These are phyloP conservation scores for Turdus rufiventris DNA, from an alignment of 2,113 vertebrate species.

Conservation along the genomic window DNA sequence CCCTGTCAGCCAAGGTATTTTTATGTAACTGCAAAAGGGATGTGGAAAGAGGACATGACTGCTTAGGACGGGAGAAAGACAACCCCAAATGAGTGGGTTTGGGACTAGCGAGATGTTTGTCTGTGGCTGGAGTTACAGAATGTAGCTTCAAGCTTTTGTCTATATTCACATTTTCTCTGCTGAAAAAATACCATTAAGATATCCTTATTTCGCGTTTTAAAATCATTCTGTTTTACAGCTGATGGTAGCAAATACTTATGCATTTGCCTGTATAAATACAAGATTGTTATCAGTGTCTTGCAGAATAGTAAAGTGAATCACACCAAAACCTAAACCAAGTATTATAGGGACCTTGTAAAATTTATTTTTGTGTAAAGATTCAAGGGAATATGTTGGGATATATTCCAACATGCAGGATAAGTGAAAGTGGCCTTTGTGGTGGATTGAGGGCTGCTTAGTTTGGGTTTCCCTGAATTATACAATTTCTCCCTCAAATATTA, in stretches of 20 bases:
- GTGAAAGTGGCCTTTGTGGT: not conserved
- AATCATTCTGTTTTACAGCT: not conserved
- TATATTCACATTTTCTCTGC: not conserved
- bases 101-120: not conserved
- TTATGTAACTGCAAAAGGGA: not conserved
- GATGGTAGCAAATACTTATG: not conserved
- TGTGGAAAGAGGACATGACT: not conserved
- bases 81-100: not conserved
- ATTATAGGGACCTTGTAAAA: not conserved
- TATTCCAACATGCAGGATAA: not conserved
- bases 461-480: not conserved
- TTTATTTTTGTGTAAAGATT: not conserved
- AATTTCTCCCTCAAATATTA: not conserved
- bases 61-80: not conserved
- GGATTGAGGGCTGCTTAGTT: not conserved
- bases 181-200: not conserved
- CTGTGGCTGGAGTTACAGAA: not conserved
- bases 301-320: not conserved
- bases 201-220: not conserved
- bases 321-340: not conserved
- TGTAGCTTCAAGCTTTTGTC: not conserved
- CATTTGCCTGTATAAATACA: not conserved
- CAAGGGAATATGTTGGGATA: not conserved
- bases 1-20: not conserved
- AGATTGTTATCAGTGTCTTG: not conserved